Evolutionary conservation across 1,140 invertebrate genomes (phyloP).

Genomic region (Plutomurus gul): DNA sequence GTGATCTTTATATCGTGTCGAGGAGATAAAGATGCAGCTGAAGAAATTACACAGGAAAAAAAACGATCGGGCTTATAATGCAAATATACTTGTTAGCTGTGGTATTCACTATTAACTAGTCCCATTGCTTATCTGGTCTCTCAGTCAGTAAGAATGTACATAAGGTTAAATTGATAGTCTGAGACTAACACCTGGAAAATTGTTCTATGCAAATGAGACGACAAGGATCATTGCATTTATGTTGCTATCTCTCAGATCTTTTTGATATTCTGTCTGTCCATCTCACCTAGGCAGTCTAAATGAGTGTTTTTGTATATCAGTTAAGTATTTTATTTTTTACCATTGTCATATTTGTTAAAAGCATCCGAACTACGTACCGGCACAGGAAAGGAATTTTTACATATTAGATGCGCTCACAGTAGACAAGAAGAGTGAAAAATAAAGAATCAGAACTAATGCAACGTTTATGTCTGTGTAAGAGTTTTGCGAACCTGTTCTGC

Average conservation of each 20-base stretch:
- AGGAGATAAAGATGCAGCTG: neutral
- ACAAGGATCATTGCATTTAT: conserved; percentile 13
- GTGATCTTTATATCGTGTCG: neutral
- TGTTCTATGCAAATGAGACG: conserved; percentile 3
- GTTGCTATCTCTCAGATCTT: neutral
- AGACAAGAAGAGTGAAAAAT: no score
- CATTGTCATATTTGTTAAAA: conserved; percentile 6
- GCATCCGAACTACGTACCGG: conserved; percentile 3
- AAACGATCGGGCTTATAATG: neutral
- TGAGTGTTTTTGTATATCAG: neutral
- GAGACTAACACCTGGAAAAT: conserved; percentile 21
- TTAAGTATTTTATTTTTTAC: neutral
- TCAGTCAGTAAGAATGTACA: neutral
- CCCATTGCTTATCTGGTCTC: neutral
- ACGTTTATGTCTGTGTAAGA: conserved; percentile 2
- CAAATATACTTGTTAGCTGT: neutral
- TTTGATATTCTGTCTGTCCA: conserved; percentile 5
- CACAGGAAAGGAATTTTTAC: no score
- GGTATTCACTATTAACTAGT: neutral
- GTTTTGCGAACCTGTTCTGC: conserved; percentile 15
- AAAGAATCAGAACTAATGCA: neutral
- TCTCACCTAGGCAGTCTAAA: neutral
- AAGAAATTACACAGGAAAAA: conserved; percentile 4
- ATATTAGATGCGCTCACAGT: neutral
- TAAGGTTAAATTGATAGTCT: neutral